These are phyloP conservation scores for Ceuthmochares aereus DNA, from an alignment of 2,113 vertebrate genomes.

Conservation along the genomic window DNA sequence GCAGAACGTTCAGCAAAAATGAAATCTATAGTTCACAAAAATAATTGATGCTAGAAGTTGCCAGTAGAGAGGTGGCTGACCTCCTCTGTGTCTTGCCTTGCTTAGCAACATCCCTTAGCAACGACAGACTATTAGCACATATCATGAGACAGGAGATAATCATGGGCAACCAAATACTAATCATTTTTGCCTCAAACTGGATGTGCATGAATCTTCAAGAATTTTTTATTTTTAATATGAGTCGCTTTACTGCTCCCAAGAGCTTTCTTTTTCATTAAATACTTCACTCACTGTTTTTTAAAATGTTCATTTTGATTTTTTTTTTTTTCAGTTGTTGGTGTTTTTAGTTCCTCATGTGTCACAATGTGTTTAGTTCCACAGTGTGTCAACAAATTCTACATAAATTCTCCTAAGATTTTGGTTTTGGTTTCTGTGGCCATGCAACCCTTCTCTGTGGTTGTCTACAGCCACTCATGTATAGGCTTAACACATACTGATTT, in stretches of 20 bases:
- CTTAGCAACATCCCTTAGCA: constrained; percentile 51
- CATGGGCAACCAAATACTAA: background rate
- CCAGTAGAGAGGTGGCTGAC: background rate
- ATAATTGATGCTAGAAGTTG: constrained; percentile 13
- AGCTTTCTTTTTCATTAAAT: background rate
- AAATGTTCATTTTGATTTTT: background rate
- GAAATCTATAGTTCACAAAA: background rate
- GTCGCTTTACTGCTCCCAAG: background rate
- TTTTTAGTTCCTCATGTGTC: background rate
- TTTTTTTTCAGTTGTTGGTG: background rate
- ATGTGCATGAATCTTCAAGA: background rate
- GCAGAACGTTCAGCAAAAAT: background rate
- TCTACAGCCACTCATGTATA: background rate
- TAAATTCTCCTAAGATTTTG: background rate
- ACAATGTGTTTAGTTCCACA: too few relatives aligned
- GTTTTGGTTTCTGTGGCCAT: background rate
- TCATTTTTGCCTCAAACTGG: background rate
- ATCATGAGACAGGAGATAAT: background rate
- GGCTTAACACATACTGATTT: background rate
- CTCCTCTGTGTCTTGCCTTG: background rate
- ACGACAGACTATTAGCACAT: background rate
- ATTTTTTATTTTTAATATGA: background rate
- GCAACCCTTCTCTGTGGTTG: background rate
- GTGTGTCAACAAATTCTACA: background rate
- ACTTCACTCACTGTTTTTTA: background rate